Conservation (phyloP, 2,113 vertebrate genomes). For the Rhynchomys soricoides region DNA sequence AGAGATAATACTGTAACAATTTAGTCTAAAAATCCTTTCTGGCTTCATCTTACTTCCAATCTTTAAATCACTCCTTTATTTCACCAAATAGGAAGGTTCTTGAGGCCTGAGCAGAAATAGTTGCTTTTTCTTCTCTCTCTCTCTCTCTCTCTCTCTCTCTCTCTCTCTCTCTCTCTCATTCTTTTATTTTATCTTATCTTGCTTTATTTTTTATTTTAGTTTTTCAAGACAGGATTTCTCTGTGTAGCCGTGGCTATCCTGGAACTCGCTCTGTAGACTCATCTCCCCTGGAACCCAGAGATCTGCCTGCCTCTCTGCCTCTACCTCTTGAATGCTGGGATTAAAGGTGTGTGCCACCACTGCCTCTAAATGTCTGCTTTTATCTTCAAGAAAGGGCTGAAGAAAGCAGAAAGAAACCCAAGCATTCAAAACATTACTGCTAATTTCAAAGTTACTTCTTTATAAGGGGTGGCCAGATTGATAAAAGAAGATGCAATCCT, state of each 20-base stretch:
- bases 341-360: not conserved
- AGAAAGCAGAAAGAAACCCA: not conserved
- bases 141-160: accelerated
- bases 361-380: not conserved
- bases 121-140: not conserved
- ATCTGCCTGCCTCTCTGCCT: not conserved
- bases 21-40: not conserved
- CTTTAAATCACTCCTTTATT: not conserved
- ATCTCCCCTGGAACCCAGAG: not conserved
- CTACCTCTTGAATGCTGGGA: not conserved
- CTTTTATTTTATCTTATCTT: not conserved
- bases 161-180: not conserved
- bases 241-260: not conserved
- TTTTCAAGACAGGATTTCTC: not conserved
- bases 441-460: not conserved
- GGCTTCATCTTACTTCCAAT: not conserved
- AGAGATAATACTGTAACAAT: not conserved
- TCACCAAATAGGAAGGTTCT: not conserved
- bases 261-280: too few species aligned
- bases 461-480: not conserved
- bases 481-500: not conserved
- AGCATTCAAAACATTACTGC: not conserved
- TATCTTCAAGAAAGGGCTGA: not conserved
- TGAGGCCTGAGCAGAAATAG: not conserved
- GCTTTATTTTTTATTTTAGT: not conserved